Evolutionary conservation across 2,797 vertebrate genomes (phyloP).

Genomic region (Scolopax bukidnonensis): DNA sequence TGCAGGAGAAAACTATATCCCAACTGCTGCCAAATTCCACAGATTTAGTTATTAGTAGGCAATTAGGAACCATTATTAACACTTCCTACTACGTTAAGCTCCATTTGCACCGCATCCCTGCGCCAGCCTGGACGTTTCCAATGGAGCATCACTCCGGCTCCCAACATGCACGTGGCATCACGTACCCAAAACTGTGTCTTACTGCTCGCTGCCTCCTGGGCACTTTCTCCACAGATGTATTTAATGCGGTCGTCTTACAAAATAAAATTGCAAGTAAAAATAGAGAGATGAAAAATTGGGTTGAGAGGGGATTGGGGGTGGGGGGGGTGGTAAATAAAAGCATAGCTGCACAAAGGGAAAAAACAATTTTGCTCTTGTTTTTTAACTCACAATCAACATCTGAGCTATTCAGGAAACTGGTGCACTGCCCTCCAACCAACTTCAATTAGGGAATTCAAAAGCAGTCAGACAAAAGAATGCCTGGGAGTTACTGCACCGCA

Average conservation of each 20-base stretch:
- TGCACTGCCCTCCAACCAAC: slow-evolving; percentile 49
- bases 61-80: slow-evolving; percentile 65
- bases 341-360: not conserved
- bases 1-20: slow-evolving; percentile 33
- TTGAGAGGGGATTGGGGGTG: no score
- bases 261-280: not conserved
- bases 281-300: not conserved
- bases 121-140: not conserved
- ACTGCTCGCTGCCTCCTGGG: not conserved
- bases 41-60: slow-evolving; percentile 59
- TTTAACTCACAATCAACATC: slow-evolving; percentile 56
- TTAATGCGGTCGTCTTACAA: not conserved
- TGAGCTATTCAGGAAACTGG: slow-evolving; percentile 40
- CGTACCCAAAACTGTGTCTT: not conserved
- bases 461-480: slow-evolving; percentile 67
- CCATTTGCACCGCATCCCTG: not conserved
- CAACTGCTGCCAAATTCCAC: slow-evolving; percentile 33
- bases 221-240: not conserved
- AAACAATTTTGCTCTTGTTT: slow-evolving; percentile 55
- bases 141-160: not conserved
- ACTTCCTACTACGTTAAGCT: slow-evolving; percentile 36
- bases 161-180: not conserved
- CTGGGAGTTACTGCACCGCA: slow-evolving; percentile 67
- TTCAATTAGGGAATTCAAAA: slow-evolving; percentile 61
- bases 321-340: not conserved